Base-by-base conservation (phyloP, 2,113 vertebrate genomes). In the Nicator chloris region DNA sequence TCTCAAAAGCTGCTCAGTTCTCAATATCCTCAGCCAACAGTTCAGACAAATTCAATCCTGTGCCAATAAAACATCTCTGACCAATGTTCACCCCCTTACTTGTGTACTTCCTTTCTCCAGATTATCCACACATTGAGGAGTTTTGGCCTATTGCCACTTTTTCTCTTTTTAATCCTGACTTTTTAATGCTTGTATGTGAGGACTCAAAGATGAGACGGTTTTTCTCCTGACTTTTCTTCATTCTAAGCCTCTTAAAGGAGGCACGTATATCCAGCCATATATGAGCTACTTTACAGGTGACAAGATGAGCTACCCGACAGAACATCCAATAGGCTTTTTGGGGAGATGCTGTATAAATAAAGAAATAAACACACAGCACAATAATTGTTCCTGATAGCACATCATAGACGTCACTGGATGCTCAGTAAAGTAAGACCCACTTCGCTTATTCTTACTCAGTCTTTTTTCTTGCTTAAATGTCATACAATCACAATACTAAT, bases 181-280 rank as follows among this genome's bases (percentile, higher is more conserved):
- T 80, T 88, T 15, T 54, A 26, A 60, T 42, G 24, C 13, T 54
- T 51, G 4, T 44, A 13, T 22, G 7, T 44, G 24, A 89, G 75
- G 56, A 86, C 8, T 7, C 31, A 39, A 47, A 26, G 5, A 35
- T 3, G 15, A 50, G 19, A 30, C 47, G 35, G 11, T 44, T 51
- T 50, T 16, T 68, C 42, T 64, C 17, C 30, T 44, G 33, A 14
- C 6, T 54, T 73, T n/a, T 37, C 50, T 59, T 26, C 9, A 8
- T 63, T 50, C 28, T 13, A 75, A 33, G 10, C 27, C 10, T 84
- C 73, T 82, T 27, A 79, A 84, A 89, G 6, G 10, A 66, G 31
- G 47, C 0, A 5, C 0, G 0, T 37, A 14, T 7, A 7, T 73
- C 40, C 51, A 89, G 19, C 2, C 27, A 82, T 22, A 77, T 81